Base-by-base conservation (phyloP, 2,113 vertebrate genomes). In the Syrmaticus mikado region DNA sequence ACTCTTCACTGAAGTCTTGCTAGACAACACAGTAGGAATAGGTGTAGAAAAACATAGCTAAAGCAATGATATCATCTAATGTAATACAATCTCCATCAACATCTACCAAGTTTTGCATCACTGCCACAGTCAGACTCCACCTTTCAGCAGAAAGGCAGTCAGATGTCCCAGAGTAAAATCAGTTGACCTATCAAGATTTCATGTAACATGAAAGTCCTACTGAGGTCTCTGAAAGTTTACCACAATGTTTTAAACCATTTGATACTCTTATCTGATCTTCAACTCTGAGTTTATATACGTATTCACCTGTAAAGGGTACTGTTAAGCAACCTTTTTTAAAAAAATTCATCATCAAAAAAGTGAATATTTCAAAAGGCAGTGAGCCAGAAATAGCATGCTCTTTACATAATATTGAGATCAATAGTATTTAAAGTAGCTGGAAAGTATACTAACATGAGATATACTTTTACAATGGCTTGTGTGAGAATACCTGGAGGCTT, bases 341-440 rank as follows among this genome's bases (percentile, higher is more conserved):
- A 57, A 32, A 57, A 87, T 40, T 89, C 52, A 81, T 86, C 52
- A 74, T 85, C 71, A 85, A 84, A 68, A 68, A 61, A 86, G 78
- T 38, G 4, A 38, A 30, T 4, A 32, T 96, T 97, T 94, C 75
- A 96, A 91, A 96, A 94, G 73, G 46, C 66, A 96, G 40, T 70
- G 74, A 94, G 89, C 93, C 88, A 97, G 95, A 97, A 97, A 97
- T 91, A 96, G 94, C 73, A 93, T 89, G 73, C 38, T 94, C 65
- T 97, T 97, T 96, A 96, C 95, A 97, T 96, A 97, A 97, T 93
- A 94, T 46, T 48, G 92, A 97, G 97, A 97, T 97, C 97, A 97
- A 97, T 97, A 91, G 96, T 96, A 97, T 97, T 97, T 97, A 96
- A 97, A 97, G 91, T 90, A 97, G 97, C 73, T 96, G 75, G 25